Evolutionary conservation across 2,113 vertebrate species (phyloP).

Genomic region (Eublepharis macularius): DNA sequence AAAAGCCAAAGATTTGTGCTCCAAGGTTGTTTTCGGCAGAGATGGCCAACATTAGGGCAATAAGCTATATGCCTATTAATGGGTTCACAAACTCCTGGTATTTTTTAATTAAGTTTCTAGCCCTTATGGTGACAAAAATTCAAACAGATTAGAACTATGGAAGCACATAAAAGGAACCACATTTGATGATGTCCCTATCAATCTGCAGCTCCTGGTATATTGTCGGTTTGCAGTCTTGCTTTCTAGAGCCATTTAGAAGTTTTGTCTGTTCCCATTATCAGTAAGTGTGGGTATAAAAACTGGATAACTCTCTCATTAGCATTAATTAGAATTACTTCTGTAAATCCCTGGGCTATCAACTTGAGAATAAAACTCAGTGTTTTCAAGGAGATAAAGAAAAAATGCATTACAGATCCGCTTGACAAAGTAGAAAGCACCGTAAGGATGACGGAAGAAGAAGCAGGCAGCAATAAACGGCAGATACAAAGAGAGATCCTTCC

Average conservation of each 20-base stretch:
- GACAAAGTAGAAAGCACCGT: constrained; percentile 3
- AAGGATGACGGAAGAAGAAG: background rate
- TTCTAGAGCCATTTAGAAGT: constrained; percentile 1
- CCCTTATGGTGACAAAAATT: background rate
- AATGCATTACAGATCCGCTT: background rate
- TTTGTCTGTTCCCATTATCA: constrained; percentile 25
- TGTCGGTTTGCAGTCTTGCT: background rate
- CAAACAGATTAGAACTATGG: background rate
- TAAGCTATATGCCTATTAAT: too few relatives aligned
- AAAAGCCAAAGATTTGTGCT: background rate
- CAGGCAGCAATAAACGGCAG: background rate
- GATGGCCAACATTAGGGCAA: background rate
- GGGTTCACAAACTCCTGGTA: too few relatives aligned
- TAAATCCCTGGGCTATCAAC: constrained; percentile 8
- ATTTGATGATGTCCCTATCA: background rate
- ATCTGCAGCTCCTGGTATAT: background rate
- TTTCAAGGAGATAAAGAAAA: background rate
- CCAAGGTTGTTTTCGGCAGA: background rate
- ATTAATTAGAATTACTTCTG: constrained; percentile 7
- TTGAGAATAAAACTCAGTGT: constrained; percentile 1
- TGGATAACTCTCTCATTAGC: background rate
- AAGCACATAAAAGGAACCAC: background rate
- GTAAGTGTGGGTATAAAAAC: background rate
- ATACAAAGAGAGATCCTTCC: background rate
- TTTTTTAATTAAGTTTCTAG: background rate